Evolutionary conservation across 1,140 invertebrate species (phyloP), one percentile per base, ranked within the genome.

Genomic region (Ceratitis capitata): DNA sequence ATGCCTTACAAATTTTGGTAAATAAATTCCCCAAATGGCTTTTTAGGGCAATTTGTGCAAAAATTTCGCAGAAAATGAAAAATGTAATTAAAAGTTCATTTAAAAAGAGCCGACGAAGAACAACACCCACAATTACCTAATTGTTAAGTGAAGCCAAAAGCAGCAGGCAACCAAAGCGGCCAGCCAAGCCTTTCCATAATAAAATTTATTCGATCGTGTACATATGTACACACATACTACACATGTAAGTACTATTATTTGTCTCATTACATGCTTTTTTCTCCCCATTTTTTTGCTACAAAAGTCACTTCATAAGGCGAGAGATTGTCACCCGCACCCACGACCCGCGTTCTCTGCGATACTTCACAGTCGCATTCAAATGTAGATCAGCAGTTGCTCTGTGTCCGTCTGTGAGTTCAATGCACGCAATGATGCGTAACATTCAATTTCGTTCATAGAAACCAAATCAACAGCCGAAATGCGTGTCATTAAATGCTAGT

Each of bases 351-450:
- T 69, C 14, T 12, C 16, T 69, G 32, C 19, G n/a, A 19, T 16
- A n/a, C n/a, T n/a, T n/a, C n/a, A n/a, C n/a, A n/a, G n/a, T n/a
- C n/a, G 23, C 39, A 47, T 47, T 78, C 39, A 78, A 78, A 78
- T 78, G 69, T 78, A 78, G 69, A 78, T 47, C 69, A 78, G 39
- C n/a, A 42, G 69, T 45, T 39, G 42, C 39, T 78, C 69, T 78
- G 69, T 32, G 69, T 45, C 69, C 45, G 69, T 78, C 69, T 78
- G 69, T 32, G 69, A 78, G 69, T 78, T 78, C 69, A 78, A 78
- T 78, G 69, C 39, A 78, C 69, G 69, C 69, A 78, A 78, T 78
- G 69, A 78, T 78, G 69, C 69, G 69, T 78, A 78, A 78, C 69
- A 78, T 78, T 78, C 69, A 78, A 78, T 78, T 78, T 78, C 69